Base-by-base conservation (phyloP, 2,113 vertebrate genomes). In the Microtus ochrogaster region DNA sequence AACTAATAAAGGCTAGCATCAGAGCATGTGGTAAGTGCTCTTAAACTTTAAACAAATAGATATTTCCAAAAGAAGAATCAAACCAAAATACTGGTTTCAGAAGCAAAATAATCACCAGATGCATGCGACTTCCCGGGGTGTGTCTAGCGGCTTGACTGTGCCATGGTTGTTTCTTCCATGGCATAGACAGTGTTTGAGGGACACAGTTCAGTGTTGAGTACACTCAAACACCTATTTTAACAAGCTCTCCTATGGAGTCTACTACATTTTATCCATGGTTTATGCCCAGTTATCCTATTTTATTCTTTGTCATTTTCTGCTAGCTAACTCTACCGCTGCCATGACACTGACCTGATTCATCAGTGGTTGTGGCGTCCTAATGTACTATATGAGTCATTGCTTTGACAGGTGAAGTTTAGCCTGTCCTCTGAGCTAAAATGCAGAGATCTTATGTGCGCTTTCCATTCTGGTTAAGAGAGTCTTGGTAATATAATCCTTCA, bases 41-140 rank as follows among this genome's bases (percentile, higher is more conserved):
- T 39, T 41, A 24, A 39, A 24, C n/a, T 21, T 41, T 73, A 41
- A 73, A 41, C 4, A 73, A 24, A 12, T 73, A 72, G 36, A 41
- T 73, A 73, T 11, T 73, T 39, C n/a, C 72, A 73, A 39, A 39
- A 41, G 19, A 41, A 39, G n/a, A 73, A 73, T 82, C 58, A 86
- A 49, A 49, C 94, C 58, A 61, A 52, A 41, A 33, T 39, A 52
- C 21, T 81, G 73, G 30, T 65, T 96, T 88, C 58, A 89, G 77
- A 92, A 89, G 30, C 77, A 89, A 94, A 93, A 81, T 91, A 81
- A 94, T 96, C 88, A 61, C 10, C 74, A 79, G 76, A 36, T 63
- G 28, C 39, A 11, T 21, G 55, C 65, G 26, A 58, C 76, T 55
- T 41, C 33, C 49, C 65, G 65, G 52, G 66, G 90, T 79, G 13